Evolutionary conservation across 2,888 invertebrate genomes (phyloP), one percentile per base, ranked within the genome.

Genomic region (Drosophila rubida): DNA sequence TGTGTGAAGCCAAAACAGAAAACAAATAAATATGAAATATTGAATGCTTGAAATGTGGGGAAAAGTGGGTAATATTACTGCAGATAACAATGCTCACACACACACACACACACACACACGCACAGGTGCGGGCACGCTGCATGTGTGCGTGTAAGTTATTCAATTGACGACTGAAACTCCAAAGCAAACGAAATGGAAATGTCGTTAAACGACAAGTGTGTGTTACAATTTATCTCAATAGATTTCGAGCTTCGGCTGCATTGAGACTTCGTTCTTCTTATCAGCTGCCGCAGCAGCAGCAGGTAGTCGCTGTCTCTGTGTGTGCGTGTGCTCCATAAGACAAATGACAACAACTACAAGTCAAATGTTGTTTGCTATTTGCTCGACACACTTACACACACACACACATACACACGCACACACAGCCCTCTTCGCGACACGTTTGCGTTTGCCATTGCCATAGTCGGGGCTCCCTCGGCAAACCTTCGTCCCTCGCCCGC

Each of bases 11-110:
- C 46, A 63, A 64, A 69, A 66, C 63, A 59, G 68, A 61, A 78
- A 80, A 53, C 66, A 87, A 83, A 88, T 83, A 83, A 86, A 87
- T 78, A 84, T 87, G 87, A 88, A 78, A 87, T 84, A 87, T 84
- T 84, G 84, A 80, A 80, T 81, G 74, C 79, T 67, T 70, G 42
- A 69, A 78, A 78, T 76, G 76, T 80, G 74, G 79, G 70, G 68
- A 87, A 70, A 78, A 80, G 74, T 75, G 71, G 71, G 83, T 82
- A 79, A 77, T 79, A 77, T 74, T 82, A 75, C 69, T 71, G 54
- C 66, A 71, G 82, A 76, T 85, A 78, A 69, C 64, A 51, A 48
- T 30, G 64, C 44, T 54, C 45, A 49, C 35, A 54, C 35, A 50
- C n/a, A 65, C 59, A 49, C 35, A 54, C 35, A 49, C n/a, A 66